Conservation (phyloP, 2,113 vertebrate genomes). For the Ovis canadensis region DNA sequence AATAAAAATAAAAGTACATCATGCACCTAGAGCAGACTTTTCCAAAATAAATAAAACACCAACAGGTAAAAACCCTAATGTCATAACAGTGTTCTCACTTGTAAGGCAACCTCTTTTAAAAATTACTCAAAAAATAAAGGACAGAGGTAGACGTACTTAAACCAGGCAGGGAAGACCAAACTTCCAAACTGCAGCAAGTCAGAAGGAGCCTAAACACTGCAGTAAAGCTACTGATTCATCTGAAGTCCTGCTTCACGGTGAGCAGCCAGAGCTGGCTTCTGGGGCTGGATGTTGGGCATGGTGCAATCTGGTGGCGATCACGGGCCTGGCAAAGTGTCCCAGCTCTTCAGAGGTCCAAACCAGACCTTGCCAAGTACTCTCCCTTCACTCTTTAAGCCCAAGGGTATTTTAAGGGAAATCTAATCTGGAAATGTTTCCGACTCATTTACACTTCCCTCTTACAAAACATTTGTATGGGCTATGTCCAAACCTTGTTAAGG, state of each 20-base stretch:
- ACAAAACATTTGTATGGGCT: slow-evolving; percentile 52
- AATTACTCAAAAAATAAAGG: neutral
- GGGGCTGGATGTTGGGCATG: no score
- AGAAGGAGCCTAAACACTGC: neutral
- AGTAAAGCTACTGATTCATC: neutral
- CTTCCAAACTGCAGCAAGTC: neutral
- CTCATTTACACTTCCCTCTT: slow-evolving; percentile 54
- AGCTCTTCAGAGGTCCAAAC: slow-evolving; percentile 24
- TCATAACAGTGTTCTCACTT: neutral
- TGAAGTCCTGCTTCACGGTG: neutral
- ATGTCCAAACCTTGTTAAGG: slow-evolving; percentile 47
- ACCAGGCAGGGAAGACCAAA: neutral
- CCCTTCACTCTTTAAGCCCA: slow-evolving; percentile 43
- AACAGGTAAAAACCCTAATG: neutral
- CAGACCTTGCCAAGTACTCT: slow-evolving; percentile 42
- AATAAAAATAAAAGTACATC: slow-evolving; percentile 44
- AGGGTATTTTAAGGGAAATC: slow-evolving; percentile 50
- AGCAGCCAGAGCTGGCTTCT: neutral
- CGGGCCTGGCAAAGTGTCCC: slow-evolving; percentile 6
- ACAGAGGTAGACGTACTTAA: neutral
- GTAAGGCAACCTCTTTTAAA: neutral
- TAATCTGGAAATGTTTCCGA: slow-evolving; percentile 49
- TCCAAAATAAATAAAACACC: slow-evolving; percentile 42
- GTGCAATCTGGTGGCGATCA: slow-evolving; percentile 16
- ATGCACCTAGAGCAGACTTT: slow-evolving; percentile 33